phyloP scores from a whole-genome alignment of 2,888 invertebrate species.

The Tipula helvola region DNA sequence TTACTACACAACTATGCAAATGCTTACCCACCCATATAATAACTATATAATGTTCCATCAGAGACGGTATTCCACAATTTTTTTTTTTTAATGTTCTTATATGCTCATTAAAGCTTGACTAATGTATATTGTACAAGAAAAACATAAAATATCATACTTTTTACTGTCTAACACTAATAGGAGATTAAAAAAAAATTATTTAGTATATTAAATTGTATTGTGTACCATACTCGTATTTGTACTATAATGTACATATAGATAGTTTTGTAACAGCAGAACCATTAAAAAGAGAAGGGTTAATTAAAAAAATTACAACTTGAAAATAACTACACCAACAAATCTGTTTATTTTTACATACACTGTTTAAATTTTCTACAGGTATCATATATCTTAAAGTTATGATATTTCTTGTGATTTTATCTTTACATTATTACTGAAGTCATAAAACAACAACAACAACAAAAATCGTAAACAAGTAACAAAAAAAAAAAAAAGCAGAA shows the following conservation, averaged over 20 bases:
- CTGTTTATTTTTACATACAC: background rate
- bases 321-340: background rate
- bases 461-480: background rate
- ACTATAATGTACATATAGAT: background rate
- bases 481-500: background rate
- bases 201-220: background rate
- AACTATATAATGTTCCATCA: background rate
- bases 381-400: background rate
- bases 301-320: background rate
- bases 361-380: background rate
- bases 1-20: no score
- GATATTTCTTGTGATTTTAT: background rate
- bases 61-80: background rate
- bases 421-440: background rate
- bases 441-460: background rate
- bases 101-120: background rate
- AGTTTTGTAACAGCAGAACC: background rate
- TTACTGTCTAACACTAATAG: background rate
- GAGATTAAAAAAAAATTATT: background rate
- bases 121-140: background rate
- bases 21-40: background rate
- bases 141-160: background rate
- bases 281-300: background rate
- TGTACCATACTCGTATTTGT: background rate
- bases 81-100: background rate